Evolutionary conservation across 2,888 invertebrate species (phyloP).

Genomic region (Andrena praecox): DNA sequence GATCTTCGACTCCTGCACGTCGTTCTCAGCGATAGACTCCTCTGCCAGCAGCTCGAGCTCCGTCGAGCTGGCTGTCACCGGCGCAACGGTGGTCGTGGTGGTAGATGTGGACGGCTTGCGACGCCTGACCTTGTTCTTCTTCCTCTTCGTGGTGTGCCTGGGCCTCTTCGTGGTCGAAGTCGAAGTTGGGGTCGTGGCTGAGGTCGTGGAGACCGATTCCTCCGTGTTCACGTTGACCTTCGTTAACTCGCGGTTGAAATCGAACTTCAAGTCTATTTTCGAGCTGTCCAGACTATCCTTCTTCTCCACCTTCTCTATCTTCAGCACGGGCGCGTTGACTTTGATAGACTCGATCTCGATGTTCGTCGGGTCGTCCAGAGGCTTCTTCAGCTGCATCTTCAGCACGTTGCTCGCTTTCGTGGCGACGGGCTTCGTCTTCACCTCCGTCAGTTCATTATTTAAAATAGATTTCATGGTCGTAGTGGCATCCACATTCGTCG

Average conservation of each 20-base stretch:
- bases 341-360: slow-evolving; percentile 78
- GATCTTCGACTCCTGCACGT: slow-evolving; percentile 83
- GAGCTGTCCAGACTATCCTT: slow-evolving; percentile 85
- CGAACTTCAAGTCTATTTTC: slow-evolving; percentile 77
- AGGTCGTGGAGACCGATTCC: slow-evolving; percentile 79
- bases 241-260: slow-evolving; percentile 78
- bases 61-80: slow-evolving; percentile 66
- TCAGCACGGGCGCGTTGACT: slow-evolving; percentile 76
- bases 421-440: slow-evolving; percentile 69
- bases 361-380: slow-evolving; percentile 73
- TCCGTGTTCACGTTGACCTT: slow-evolving; percentile 83
- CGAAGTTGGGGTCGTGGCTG: slow-evolving; percentile 84
- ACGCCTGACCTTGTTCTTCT: slow-evolving; percentile 86
- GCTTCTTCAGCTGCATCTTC: slow-evolving; percentile 79
- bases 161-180: slow-evolving; percentile 86
- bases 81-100: slow-evolving; percentile 70
- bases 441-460: slow-evolving; percentile 52
- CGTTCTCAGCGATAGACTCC: slow-evolving; percentile 60
- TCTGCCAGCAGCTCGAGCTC: slow-evolving; percentile 52
- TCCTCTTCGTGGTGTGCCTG: slow-evolving; percentile 85
- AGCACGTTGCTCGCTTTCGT: slow-evolving; percentile 76
- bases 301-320: slow-evolving; percentile 74
- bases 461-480: slow-evolving; percentile 36
- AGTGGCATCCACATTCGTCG: slow-evolving; percentile 32
- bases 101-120: slow-evolving; percentile 86